Evolutionary conservation across 2,888 invertebrate species (phyloP).

Genomic region (Tenthredo notha): DNA sequence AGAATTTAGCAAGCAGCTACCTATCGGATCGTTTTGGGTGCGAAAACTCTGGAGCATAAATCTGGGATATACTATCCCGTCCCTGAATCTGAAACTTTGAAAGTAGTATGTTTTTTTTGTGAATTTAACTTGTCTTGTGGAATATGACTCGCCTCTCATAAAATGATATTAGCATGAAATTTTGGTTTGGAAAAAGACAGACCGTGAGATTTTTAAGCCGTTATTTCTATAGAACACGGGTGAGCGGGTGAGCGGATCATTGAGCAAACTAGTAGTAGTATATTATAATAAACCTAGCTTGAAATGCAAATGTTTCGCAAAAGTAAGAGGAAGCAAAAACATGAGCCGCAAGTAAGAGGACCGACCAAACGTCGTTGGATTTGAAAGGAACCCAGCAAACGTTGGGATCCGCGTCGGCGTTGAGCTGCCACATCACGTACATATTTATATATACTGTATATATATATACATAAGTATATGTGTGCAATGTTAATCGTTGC

Average conservation of each 20-base stretch:
- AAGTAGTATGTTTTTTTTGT: background rate
- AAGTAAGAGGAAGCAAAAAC: conserved; percentile 62
- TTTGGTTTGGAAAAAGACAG: background rate
- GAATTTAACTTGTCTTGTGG: background rate
- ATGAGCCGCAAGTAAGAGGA: conserved; percentile 44
- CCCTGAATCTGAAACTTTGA: background rate
- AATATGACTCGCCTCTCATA: background rate
- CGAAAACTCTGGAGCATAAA: background rate
- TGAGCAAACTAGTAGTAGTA: conserved; percentile 6
- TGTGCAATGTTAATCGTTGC: conserved; percentile 36
- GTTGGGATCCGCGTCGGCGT: conserved; percentile 50
- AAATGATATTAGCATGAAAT: background rate
- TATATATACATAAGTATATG: background rate
- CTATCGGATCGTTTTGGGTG: background rate
- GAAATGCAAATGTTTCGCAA: conserved; percentile 71
- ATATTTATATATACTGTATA: conserved; percentile 16
- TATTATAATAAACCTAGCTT: conserved; percentile 46
- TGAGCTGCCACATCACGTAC: conserved; percentile 16
- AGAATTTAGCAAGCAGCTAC: background rate
- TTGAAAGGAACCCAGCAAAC: conserved; percentile 50
- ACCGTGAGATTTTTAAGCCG: background rate
- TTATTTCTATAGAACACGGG: background rate
- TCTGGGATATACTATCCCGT: background rate
- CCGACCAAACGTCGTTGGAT: conserved; percentile 27
- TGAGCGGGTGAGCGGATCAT: conserved; percentile 36